Conservation (phyloP, 1,140 invertebrate species). For the Dinothrombium tinctorium region DNA sequence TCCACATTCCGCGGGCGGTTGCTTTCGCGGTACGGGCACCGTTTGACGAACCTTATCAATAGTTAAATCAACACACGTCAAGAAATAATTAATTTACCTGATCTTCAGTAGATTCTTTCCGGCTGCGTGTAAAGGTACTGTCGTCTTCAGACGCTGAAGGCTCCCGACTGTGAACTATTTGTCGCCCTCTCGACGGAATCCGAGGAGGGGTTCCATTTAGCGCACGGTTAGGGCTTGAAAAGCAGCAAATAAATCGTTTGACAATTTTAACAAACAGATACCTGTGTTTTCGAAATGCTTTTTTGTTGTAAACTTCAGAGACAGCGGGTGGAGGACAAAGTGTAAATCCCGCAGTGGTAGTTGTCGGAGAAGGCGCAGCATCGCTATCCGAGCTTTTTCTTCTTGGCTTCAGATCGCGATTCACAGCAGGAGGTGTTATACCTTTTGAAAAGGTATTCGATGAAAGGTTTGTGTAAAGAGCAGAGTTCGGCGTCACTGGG, state of each 20-base stretch:
- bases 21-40: not conserved
- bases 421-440: slow-evolving; percentile 38
- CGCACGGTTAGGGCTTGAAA: not conserved
- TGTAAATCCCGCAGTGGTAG: not conserved
- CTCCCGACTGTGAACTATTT: not conserved
- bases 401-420: slow-evolving; percentile 48
- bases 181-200: not conserved
- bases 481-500: slow-evolving; percentile 14
- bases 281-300: slow-evolving; percentile 14
- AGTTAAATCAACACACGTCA: no score
- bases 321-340: slow-evolving; percentile 20
- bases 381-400: slow-evolving; percentile 23
- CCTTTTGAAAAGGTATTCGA: slow-evolving; percentile 19
- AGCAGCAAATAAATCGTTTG: not conserved
- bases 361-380: not conserved
- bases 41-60: no score
- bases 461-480: slow-evolving; percentile 14
- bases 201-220: not conserved
- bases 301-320: slow-evolving; percentile 5
- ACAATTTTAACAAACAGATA: not conserved
- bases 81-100: no score
- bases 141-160: slow-evolving; percentile 1
- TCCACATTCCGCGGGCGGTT: not conserved
- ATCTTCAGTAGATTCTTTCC: not conserved
- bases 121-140: not conserved